phyloP scores from a whole-genome alignment of 1,140 invertebrate genomes.

The Rhynchophorus ferrugineus region DNA sequence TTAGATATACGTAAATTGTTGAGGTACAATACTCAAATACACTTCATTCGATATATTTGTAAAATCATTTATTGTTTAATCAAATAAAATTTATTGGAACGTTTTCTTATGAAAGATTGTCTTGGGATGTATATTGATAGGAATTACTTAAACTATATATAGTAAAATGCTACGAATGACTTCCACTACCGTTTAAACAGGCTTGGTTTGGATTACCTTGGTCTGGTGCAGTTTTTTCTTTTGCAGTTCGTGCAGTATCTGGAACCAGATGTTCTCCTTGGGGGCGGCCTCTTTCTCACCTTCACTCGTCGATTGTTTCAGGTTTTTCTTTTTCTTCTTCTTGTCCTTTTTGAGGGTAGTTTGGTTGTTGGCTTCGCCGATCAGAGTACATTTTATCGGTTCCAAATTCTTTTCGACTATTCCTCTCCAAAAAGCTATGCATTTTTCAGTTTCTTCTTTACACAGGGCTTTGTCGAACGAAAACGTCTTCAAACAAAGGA shows the following conservation, averaged over 20 bases:
- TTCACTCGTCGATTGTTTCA: constrained; percentile 1
- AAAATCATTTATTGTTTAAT: no score
- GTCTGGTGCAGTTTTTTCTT: constrained; percentile 21
- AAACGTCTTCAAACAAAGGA: constrained; percentile 23
- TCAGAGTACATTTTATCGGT: constrained; percentile 27
- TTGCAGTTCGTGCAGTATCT: constrained; percentile 23
- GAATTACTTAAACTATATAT: no score
- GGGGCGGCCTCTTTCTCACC: not conserved
- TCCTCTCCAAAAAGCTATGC: constrained; percentile 27
- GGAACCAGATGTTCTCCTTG: constrained; percentile 17
- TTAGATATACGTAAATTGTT: no score
- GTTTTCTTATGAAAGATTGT: no score
- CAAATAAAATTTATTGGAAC: no score
- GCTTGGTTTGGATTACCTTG: no score
- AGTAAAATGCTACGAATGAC: no score
- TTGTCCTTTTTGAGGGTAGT: not conserved
- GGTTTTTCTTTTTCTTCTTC: constrained; percentile 1
- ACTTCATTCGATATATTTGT: no score
- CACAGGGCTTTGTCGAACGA: constrained; percentile 21
- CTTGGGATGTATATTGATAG: no score
- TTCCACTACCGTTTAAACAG: no score
- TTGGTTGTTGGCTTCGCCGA: constrained; percentile 15
- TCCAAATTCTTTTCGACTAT: constrained; percentile 27
- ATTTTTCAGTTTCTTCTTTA: constrained; percentile 26
- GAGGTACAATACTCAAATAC: no score